These are phyloP conservation scores for Pelmatolapia mariae DNA, from an alignment of 2,113 vertebrate species.

Conservation along the genomic window DNA sequence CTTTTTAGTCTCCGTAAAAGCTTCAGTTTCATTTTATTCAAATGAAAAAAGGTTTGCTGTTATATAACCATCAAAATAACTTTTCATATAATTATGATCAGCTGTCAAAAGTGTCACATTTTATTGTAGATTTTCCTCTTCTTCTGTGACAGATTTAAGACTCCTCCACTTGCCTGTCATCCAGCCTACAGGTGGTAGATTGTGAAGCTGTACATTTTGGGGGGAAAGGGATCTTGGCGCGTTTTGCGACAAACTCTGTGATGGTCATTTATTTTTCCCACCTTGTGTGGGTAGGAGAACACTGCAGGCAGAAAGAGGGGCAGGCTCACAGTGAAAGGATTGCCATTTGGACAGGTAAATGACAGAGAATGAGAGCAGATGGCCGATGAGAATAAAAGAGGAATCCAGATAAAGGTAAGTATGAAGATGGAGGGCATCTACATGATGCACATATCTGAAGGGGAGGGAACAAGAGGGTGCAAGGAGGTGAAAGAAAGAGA, in stretches of 20 bases:
- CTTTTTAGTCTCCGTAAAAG: background rate
- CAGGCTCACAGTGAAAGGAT: slow-evolving; percentile 5
- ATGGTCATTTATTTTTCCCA: background rate
- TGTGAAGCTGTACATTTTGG: background rate
- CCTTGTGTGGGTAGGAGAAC: slow-evolving; percentile 14
- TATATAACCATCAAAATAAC: background rate
- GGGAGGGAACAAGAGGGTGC: background rate
- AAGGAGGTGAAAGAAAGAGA: background rate
- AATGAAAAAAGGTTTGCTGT: background rate
- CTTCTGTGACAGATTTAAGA: background rate
- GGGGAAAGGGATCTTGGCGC: background rate
- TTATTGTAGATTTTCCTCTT: background rate
- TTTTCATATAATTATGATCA: background rate
- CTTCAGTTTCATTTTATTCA: background rate
- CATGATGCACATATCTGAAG: background rate
- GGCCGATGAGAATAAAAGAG: background rate
- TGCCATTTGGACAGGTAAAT: slow-evolving; percentile 50
- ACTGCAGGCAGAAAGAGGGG: slow-evolving; percentile 5
- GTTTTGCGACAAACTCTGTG: background rate
- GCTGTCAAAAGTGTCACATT: background rate
- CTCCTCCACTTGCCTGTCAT: background rate
- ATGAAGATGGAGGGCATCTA: slow-evolving; percentile 24
- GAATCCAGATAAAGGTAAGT: slow-evolving; percentile 27
- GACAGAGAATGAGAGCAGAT: slow-evolving; percentile 10
- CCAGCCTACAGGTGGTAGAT: background rate